Percentiles rank a stretch among this genome's conserved stretches.
Conservation (phyloP, 2,113 vertebrate species). For the Dasyurus viverrinus region DNA sequence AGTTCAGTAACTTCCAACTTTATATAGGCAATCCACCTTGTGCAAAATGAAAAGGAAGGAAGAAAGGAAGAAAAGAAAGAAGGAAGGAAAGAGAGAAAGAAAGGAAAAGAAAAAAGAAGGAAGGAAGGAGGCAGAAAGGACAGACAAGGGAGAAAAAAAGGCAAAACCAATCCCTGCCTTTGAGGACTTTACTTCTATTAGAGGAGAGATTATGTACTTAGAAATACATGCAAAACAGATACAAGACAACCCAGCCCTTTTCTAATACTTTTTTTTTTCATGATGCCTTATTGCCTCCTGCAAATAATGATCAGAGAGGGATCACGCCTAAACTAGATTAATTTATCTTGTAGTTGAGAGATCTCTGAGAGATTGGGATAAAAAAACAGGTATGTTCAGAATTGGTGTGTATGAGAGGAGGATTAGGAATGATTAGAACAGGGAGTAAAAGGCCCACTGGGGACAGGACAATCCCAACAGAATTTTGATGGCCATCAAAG, state of each 20-base stretch:
- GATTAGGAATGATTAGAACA: not conserved
- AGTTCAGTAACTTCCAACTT: not conserved
- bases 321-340: not conserved
- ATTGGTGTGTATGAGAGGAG: not conserved
- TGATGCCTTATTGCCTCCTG: not conserved
- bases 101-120: not conserved
- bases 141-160: not conserved
- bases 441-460: not conserved
- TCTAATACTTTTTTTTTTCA: not conserved
- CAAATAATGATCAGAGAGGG: not conserved
- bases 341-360: not conserved
- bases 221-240: not conserved
- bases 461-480: not conserved
- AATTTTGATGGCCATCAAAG: not conserved
- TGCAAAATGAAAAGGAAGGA: not conserved
- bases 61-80: too few species aligned
- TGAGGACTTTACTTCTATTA: not conserved
- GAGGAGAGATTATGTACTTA: not conserved
- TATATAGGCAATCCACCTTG: not conserved
- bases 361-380: not conserved
- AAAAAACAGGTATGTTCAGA: not conserved
- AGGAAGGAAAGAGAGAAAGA: too few species aligned
- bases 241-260: not conserved
- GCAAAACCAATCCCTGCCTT: not conserved
- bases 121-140: too few species aligned